Conservation (phyloP, 2,888 invertebrate species). For the Dryocosmus kuriphilus region DNA sequence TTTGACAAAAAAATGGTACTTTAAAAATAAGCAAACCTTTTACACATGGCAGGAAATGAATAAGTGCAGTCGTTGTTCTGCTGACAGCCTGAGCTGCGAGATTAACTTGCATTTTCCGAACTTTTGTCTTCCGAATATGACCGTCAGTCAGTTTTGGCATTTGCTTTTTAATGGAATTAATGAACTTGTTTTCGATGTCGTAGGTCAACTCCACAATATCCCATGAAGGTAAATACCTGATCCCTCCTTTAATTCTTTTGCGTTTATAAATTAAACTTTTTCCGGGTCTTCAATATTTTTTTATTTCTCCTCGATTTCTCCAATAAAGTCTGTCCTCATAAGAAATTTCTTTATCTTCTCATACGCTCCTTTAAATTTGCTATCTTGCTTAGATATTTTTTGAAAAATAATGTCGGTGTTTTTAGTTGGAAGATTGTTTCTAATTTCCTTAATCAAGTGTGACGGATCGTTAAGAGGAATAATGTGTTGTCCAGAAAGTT, state of each 20-base stretch:
- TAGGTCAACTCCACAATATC: neutral
- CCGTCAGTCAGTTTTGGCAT: neutral
- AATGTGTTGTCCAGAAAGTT: neutral
- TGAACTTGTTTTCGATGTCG: neutral
- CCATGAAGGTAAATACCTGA: neutral
- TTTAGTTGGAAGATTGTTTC: constrained; percentile 49
- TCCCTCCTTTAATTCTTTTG: neutral
- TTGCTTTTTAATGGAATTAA: neutral
- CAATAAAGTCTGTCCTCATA: no score
- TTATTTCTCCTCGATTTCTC: no score
- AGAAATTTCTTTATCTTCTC: no score
- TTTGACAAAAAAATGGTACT: no score
- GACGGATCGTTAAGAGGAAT: constrained; percentile 34
- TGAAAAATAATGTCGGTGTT: constrained; percentile 17
- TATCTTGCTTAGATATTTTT: neutral
- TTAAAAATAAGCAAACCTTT: neutral
- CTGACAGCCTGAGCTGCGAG: neutral
- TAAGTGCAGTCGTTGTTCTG: neutral
- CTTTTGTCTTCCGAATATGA: neutral
- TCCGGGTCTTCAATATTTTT: no score
- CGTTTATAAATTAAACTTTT: neutral
- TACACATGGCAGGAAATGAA: neutral
- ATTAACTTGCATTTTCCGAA: neutral
- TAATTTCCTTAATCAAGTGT: constrained; percentile 51
- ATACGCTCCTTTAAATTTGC: neutral